Base-by-base conservation (phyloP, 1,140 invertebrate genomes). In the Stenopsyche tienmushanensis region DNA sequence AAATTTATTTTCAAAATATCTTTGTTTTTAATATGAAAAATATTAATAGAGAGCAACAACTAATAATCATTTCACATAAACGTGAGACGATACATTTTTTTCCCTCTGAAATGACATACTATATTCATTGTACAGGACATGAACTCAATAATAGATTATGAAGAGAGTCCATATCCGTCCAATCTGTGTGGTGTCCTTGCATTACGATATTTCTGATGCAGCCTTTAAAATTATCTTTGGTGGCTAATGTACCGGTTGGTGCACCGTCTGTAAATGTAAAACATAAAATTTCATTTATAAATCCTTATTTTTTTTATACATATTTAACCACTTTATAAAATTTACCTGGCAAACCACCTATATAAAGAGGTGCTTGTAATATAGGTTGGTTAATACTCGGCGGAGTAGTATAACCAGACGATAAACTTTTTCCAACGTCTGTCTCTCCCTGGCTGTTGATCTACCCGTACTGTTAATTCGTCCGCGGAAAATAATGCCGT, bases 181-280 rank as follows among this genome's bases (percentile, higher is more conserved):
- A 96, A 75, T 94, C 90, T 53, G 84, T 82, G 62, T 81, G 81
- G 69, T 83, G 82, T 47, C 76, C 80, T 26, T 64, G 15, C 17
- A 96, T 88, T 57, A 84, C 84, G 7, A 96, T 83, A 72, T 95
- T 94, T 42, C 90, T 82, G 71, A 97, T 91, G 81, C 94, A 97
- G 7, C 94, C 94, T 73, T 90, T 91, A 78, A 97, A 96, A 73
- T 93, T 92, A 67, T 92, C 90, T 41, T 71, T 71, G 2, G 60
- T 63, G 18, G 53, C 64, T 3, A 71, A 26, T 17, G 67, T 68
- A 3, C 70, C 70, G 10, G 64, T 71, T 10, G 70, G 66, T 15
- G 64, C 70, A 20, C 66, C 66, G 50, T 71, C 70, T 71, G 24
- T 41, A 71, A 69, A 42, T 2, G 34, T 8, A 15, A 62, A 49